Conservation (phyloP, 2,797 vertebrate genomes). For the Enteromius viviparus region DNA sequence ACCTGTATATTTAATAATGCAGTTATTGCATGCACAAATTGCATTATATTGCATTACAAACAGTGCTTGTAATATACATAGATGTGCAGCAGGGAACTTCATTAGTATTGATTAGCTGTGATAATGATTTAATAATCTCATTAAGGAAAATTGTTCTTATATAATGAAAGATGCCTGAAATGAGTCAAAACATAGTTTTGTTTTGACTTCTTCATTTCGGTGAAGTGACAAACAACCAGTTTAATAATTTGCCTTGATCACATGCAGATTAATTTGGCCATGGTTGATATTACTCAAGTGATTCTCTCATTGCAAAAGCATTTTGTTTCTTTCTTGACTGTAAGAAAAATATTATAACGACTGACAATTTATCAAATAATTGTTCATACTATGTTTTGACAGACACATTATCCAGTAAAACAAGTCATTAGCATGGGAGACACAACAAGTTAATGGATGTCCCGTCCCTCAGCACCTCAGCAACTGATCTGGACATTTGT, state of each 20-base stretch:
- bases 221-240: neutral
- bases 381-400: constrained; percentile 47
- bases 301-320: constrained; percentile 8
- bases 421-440: constrained; percentile 60
- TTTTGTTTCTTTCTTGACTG: constrained; percentile 10
- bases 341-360: constrained; percentile 23
- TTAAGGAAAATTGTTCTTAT: constrained; percentile 13
- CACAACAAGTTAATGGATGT: constrained; percentile 61
- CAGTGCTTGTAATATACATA: neutral
- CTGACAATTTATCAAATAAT: constrained; percentile 37
- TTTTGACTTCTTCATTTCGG: constrained; percentile 26
- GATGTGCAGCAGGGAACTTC: neutral
- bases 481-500: constrained; percentile 50
- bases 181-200: constrained; percentile 22
- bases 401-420: constrained; percentile 52
- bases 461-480: constrained; percentile 52
- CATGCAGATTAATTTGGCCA: neutral
- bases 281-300: constrained; percentile 7
- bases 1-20: neutral
- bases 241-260: neutral
- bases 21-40: neutral
- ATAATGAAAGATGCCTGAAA: neutral
- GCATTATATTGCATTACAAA: neutral
- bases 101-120: constrained; percentile 16
- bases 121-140: neutral